A percentile compares a stretch with the other conserved stretches of the same genome.
These are phyloP conservation scores for Coilia nasus DNA, from an alignment of 2,797 vertebrate genomes.

Conservation along the genomic window DNA sequence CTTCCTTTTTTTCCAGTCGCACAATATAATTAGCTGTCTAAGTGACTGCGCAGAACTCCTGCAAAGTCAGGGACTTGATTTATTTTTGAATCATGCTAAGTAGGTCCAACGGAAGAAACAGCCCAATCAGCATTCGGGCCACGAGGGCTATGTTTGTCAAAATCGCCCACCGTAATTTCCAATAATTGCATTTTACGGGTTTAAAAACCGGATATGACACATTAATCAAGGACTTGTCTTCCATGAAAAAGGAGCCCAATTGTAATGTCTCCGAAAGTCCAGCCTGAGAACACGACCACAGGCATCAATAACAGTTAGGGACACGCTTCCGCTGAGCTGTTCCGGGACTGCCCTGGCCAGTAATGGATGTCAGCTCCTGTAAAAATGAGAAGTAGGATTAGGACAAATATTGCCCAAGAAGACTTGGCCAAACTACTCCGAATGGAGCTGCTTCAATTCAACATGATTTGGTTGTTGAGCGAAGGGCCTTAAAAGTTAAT, in stretches of 20 bases:
- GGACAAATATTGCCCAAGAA: constrained; percentile 59
- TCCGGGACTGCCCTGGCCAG: constrained; percentile 64
- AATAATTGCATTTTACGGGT: constrained; percentile 65
- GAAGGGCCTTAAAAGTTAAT: constrained; percentile 50
- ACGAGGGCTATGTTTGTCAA: constrained; percentile 65
- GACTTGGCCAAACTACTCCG: constrained; percentile 41
- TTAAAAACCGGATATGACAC: constrained; percentile 62
- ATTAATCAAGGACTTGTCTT: constrained; percentile 76
- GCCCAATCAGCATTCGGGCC: constrained; percentile 58
- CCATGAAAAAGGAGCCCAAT: constrained; percentile 63
- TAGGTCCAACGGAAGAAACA: constrained; percentile 62
- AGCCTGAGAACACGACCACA: constrained; percentile 50
- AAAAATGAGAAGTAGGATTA: constrained; percentile 61
- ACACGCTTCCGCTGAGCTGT: constrained; percentile 64
- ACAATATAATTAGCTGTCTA: constrained; percentile 67
- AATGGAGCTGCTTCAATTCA: constrained; percentile 58
- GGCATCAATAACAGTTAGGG: constrained; percentile 74
- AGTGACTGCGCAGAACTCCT: constrained; percentile 61
- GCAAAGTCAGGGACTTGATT: constrained; percentile 54
- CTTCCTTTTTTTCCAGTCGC: constrained; percentile 49
- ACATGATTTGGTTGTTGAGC: constrained; percentile 65
- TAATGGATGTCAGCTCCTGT: constrained; percentile 72
- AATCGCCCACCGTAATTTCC: constrained; percentile 68
- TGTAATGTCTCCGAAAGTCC: constrained; percentile 63
- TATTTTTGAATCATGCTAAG: constrained; percentile 62